Evolutionary conservation across 2,113 vertebrate genomes (phyloP).

Genomic region (Hassar affinis): DNA sequence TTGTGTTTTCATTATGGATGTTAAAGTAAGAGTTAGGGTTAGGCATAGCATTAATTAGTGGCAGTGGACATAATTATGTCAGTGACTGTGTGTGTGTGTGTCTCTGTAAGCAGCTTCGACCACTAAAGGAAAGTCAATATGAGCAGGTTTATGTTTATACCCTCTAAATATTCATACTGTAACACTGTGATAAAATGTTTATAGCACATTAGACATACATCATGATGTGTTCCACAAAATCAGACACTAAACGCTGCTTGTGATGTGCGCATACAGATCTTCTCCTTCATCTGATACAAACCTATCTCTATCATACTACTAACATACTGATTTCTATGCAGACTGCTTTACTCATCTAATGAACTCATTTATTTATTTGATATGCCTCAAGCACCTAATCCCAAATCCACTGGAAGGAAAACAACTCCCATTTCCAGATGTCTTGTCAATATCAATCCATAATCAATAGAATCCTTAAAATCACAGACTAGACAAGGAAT

Average conservation of each 20-base stretch:
- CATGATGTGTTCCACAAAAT: background rate
- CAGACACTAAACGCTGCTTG: background rate
- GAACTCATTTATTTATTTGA: background rate
- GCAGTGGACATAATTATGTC: no score
- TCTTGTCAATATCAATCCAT: background rate
- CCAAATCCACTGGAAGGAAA: background rate
- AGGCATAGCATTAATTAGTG: no score
- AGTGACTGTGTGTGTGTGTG: no score
- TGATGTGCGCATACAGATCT: background rate
- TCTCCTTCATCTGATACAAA: background rate
- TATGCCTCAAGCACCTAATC: no score
- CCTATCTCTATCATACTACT: background rate
- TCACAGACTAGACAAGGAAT: background rate
- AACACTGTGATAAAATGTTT: background rate
- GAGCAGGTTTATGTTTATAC: background rate
- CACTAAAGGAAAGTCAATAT: background rate
- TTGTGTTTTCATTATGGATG: no score
- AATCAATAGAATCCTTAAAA: no score
- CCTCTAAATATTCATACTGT: background rate
- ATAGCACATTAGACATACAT: background rate
- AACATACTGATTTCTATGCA: background rate
- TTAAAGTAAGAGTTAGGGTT: no score
- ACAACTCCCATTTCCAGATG: background rate
- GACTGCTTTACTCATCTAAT: background rate
- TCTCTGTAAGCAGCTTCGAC: background rate